Base-by-base conservation (phyloP, 1,140 invertebrate species). In the Protaetia brevitarsis region DNA sequence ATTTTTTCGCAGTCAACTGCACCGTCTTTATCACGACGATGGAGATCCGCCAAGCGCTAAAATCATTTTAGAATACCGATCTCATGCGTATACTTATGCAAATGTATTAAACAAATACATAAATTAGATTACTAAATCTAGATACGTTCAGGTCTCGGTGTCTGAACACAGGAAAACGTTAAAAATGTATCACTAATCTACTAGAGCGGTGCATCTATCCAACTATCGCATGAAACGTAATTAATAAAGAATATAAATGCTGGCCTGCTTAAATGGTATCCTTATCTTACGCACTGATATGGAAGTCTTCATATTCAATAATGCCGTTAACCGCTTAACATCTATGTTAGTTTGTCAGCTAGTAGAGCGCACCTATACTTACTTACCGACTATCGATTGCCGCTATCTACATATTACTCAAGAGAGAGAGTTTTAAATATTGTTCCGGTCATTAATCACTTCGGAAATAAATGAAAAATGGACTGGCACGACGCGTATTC, bases 341-440 rank as follows among this genome's bases (percentile, higher is more conserved):
- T 51, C 41, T 51, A 23, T 51, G 41, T 51, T 51, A 51, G 41
- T 51, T 51, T 23, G 41, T 51, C 41, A 51, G 41, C 11, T 51
- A 51, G 41, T 8, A 19, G n/a, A 51, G 16, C n/a, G 16, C 37
- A 45, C 16, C 21, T 19, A 45, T 51, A 51, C 13, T 23, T 51
- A 19, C 19, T 2, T 34, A 34, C 7, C 1, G 16, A 10, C 2
- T 26, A 51, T 51, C 26, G 16, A 51, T 51, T 23, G n/a, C n/a
- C 41, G 13, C 3, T 23, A 19, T 16, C 5, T 51, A 6, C 10
- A 4, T 23, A 23, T 23, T 51, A 19, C 41, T 51, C 41, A n/a
- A n/a, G 13, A 3, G 11, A 19, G 41, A 51, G 16, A 19, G 19
- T 51, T 23, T 51, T 51, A 51, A 51, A 51, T 51, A 23, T 23